Base-by-base conservation (phyloP, 1,140 invertebrate genomes). In the Drosophila obscura region DNA sequence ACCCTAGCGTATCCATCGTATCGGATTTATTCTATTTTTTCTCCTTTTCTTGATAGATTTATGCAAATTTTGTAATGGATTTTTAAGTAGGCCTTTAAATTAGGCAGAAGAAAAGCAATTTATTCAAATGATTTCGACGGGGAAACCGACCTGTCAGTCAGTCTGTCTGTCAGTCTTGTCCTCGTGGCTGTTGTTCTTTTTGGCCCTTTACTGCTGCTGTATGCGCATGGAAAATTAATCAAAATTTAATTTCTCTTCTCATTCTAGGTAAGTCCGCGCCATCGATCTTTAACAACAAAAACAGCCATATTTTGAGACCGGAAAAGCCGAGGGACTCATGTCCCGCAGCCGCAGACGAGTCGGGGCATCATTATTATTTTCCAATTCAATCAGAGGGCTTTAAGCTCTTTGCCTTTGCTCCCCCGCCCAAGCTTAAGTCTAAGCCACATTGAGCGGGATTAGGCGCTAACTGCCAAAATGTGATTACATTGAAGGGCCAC, bases 81-180 rank as follows among this genome's bases (percentile, higher is more conserved):
- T 88, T 88, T 88, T 88, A 88, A 88, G 83, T 89, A 88, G 83
- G 73, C 76, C 83, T 89, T 88, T 73, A 88, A 88, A 88, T 88
- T 88, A 73, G 73, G 83, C 72, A 61, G 79, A 64, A 67, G 76
- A 79, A 87, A 73, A 82, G 79, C 75, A 88, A 87, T 87, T 83
- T 82, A 76, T 88, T 87, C 65, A 58, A 77, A 83, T 77, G 79
- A 88, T 80, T 82, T 61, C 69, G 79, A 75, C 81, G 81, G 45
- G 26, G 57, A 44, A 50, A 69, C 8, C 35, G 35, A 39, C 9
- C 35, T 39, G 35, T 31, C 35, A 13, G 35, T 13, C 35, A 56
- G 64, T 48, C 35, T 51, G 64, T 48, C 48, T 50, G 24, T 62
- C 44, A 28, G 44, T 44, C 28, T 58, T 41, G 41, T 45, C 45